Base-by-base conservation (phyloP, 2,113 vertebrate species). In the Prolemur simus region DNA sequence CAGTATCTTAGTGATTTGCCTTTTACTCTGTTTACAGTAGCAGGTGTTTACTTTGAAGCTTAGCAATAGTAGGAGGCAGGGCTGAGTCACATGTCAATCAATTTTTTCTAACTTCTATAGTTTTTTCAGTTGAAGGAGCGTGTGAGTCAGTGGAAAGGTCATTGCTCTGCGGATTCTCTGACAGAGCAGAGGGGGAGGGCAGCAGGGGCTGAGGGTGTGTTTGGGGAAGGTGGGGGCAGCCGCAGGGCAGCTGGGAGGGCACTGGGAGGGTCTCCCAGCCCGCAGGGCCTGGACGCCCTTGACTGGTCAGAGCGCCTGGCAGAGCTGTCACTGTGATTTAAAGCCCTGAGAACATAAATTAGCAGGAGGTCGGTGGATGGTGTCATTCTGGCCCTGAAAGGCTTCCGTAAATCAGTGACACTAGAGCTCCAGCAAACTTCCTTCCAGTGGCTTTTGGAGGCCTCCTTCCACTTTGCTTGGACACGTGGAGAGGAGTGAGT, bases 341-440 rank as follows among this genome's bases (percentile, higher is more conserved):
- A 96, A 96, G 47, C 49, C 60, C 37, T 1, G 83, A 37, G 95
- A 96, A 69, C 32, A 49, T 0, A 0, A 92, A 74, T 84, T 68
- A 94, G 47, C 37, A 89, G 91, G 37, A 21, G 94, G 60, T 45
- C 91, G 60, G 39, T 14, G 21, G 42, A 20, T 27, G 87, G 37
- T 96, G 78, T 92, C 93, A 81, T 60, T 54, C 77, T 83, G 93
- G 56, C 73, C 87, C 54, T n/a, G 52, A 96, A 87, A 96, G 0
- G 4, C 81, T 60, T 83, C 60, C 34, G 68, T 73, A 25, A 42
- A 54, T 82, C 73, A 83, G 86, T 23, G 2, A 29, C 74, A 76
- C 47, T 0, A 2, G 58, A 63, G 68, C 47, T 81, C 29, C 20
- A 27, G 39, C 8, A 39, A 37, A 47, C 49, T n/a, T 47, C 71